These are phyloP conservation scores for Amblyjoppa fuscipennis DNA, from an alignment of 2,888 invertebrate species.

Conservation along the genomic window DNA sequence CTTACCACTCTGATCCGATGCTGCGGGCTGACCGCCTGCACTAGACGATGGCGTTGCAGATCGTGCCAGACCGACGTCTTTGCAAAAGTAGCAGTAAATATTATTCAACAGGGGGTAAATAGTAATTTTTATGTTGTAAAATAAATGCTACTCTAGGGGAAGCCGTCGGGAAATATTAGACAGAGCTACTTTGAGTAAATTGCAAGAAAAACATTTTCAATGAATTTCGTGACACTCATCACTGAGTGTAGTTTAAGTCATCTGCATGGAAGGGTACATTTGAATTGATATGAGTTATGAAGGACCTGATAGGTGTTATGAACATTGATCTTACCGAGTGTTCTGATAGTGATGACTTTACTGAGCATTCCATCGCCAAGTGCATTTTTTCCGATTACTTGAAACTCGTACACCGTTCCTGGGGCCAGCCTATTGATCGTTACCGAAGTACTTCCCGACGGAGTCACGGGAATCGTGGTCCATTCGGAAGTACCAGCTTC, in stretches of 20 bases:
- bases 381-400: constrained; percentile 97
- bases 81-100: constrained; percentile 65
- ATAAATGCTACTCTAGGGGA: background rate
- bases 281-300: background rate
- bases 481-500: constrained; percentile 95
- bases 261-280: background rate
- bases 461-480: constrained; percentile 97
- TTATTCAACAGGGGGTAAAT: constrained; percentile 15
- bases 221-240: constrained; percentile 5
- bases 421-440: constrained; percentile 96
- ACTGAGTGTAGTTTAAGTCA: background rate
- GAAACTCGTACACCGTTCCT: constrained; percentile 97
- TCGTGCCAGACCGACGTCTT: constrained; percentile 80
- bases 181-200: background rate
- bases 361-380: constrained; percentile 98
- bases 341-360: constrained; percentile 95
- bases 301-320: background rate
- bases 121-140: background rate
- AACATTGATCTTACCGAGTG: constrained; percentile 90
- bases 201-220: background rate
- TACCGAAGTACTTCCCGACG: constrained; percentile 93
- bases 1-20: constrained; percentile 81
- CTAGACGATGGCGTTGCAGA: constrained; percentile 80
- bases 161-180: constrained; percentile 17
- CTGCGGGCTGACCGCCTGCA: constrained; percentile 76